A percentile compares a stretch with the other conserved stretches of the same genome.
Evolutionary conservation across 2,888 invertebrate species (phyloP).

Genomic region (Acanthococcus lagerstroemiae): DNA sequence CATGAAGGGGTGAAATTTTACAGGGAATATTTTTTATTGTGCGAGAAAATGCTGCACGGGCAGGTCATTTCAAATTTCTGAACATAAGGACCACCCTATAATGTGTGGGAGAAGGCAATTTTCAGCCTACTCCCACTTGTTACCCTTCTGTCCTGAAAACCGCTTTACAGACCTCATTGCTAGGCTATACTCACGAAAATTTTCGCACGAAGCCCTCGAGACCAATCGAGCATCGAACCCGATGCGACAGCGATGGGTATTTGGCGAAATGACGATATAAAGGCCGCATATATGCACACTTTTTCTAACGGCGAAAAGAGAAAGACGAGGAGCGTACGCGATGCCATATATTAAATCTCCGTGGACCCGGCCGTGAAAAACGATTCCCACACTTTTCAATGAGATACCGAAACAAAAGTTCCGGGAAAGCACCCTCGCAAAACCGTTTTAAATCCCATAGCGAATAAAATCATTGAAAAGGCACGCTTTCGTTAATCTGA

Average conservation of each 20-base stretch:
- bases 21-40: too few species aligned
- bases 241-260: too few species aligned
- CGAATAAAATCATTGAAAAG: conserved; percentile 16
- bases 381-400: conserved; percentile 28
- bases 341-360: conserved; percentile 15
- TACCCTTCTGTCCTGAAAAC: too few species aligned
- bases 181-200: background rate
- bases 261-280: too few species aligned
- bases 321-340: background rate
- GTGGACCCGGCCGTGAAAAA: conserved; percentile 9
- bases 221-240: background rate
- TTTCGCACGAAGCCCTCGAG: background rate
- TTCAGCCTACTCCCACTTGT: too few species aligned
- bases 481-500: conserved; percentile 21
- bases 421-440: conserved; percentile 14
- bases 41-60: too few species aligned
- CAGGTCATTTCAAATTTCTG: too few species aligned
- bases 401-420: conserved; percentile 22
- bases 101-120: too few species aligned
- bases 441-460: conserved; percentile 11
- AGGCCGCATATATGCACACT: conserved; percentile 3
- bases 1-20: too few species aligned
- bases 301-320: too few species aligned
- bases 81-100: too few species aligned
- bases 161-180: too few species aligned